Base-by-base conservation (phyloP, 2,888 invertebrate genomes). In the Melanotus villosus region DNA sequence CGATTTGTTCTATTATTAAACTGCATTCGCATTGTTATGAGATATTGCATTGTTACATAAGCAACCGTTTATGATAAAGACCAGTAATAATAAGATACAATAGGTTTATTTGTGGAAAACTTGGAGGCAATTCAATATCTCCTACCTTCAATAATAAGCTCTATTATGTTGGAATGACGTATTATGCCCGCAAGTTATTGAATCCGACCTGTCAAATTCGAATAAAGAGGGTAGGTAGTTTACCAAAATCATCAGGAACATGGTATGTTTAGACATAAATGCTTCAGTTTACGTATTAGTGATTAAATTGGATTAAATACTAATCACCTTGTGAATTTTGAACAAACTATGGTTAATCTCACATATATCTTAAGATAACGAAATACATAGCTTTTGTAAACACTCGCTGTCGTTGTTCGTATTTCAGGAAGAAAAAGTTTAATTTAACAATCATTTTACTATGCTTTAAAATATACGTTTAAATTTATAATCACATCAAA, bases 1-100 rank as follows among this genome's bases (percentile, higher is more conserved):
- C 38, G 56, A 38, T 56, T 56, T 36, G 23, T 36, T 23, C 19
- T 56, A 18, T 34, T 56, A 56, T 56, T 38, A 56, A 56, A 56
- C 52, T 9, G 47, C 47, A 47, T 4, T 38, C 12, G 38, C 6
- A 23, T 9, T 21, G 19, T n/a, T n/a, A n/a, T n/a, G 5, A n/a
- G 7, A 16, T 47, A 47, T 14, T n/a, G 9, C 9, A 23, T 26
- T 4, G 16, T 41, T 41, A 18, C 9, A 16, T 16, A 41, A 47
- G 12, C n/a, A 47, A 23, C 7, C 47, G 23, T n/a, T 47, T 47
- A 12, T 47, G 23, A 12, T 12, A 19, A 45, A 45, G 21, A 47
- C 12, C 23, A 0, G 14, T 12, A n/a, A 47, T 47, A 47, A 47
- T 47, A 10, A 47, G 23, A 2, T 26, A 47, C 47, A 47, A 47